Evolutionary conservation across 2,797 vertebrate genomes (phyloP).

Genomic region (Pseudochromis fuscus): DNA sequence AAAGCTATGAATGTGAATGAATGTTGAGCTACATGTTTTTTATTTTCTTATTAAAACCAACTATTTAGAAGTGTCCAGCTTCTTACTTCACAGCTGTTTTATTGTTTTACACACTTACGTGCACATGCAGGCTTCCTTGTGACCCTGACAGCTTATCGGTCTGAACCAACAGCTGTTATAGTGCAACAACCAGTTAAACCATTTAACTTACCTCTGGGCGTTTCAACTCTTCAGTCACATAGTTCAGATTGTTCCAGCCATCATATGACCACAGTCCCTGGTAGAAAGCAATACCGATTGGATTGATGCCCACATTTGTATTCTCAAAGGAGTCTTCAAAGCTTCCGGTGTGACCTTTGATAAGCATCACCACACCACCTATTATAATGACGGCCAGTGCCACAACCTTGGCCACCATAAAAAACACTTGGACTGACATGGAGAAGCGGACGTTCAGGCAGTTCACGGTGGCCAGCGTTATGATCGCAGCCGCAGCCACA

Average conservation of each 20-base stretch:
- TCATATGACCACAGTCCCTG: conserved; percentile 94
- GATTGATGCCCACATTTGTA: conserved; percentile 78
- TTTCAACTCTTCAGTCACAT: conserved; percentile 89
- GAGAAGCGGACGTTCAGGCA: conserved; percentile 87
- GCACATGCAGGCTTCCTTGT: too few relatives aligned
- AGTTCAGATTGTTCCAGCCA: conserved; percentile 93
- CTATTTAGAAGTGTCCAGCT: too few relatives aligned
- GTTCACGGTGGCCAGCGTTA: conserved; percentile 85
- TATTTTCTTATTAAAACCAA: too few relatives aligned
- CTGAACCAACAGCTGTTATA: background rate
- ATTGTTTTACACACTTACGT: too few relatives aligned
- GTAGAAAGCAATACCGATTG: conserved; percentile 89
- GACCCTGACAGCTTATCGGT: too few relatives aligned
- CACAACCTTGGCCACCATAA: conserved; percentile 86
- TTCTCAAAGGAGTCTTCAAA: conserved; percentile 88
- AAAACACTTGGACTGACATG: conserved; percentile 85
- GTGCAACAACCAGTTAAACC: background rate
- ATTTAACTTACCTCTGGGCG: conserved; percentile 85
- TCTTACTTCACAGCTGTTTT: too few relatives aligned
- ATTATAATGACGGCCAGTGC: conserved; percentile 84
- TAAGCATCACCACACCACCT: conserved; percentile 84
- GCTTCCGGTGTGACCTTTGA: conserved; percentile 79
- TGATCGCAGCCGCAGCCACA: conserved; percentile 84
- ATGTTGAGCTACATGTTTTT: too few relatives aligned
- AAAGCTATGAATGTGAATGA: too few relatives aligned